Percentiles rank a stretch among this genome's conserved stretches.
Evolutionary conservation across 35 echinoderm and acorn worm genomes (phyloP).

Genomic region (Holothuria glaberrima): DNA sequence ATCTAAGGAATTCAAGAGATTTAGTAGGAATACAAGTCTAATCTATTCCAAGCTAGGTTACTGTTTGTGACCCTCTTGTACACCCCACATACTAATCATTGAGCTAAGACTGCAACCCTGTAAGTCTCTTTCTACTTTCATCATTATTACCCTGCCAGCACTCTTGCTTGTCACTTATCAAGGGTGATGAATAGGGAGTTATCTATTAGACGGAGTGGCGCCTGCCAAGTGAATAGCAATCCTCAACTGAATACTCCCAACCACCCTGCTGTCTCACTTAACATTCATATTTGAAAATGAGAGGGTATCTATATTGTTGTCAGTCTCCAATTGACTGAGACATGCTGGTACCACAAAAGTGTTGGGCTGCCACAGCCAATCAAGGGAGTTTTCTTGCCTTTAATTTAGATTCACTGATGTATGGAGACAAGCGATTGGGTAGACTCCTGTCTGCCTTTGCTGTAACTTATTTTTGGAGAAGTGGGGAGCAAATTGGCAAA

Average conservation of each 20-base stretch:
- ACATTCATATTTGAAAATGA: constrained; percentile 57
- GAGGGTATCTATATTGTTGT: constrained; percentile 33
- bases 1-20: too few species aligned
- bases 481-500: constrained; percentile 26
- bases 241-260: constrained; percentile 40
- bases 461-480: neutral
- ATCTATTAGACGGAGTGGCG: constrained; percentile 48
- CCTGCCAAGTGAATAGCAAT: constrained; percentile 50
- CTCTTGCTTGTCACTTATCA: constrained; percentile 47
- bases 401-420: constrained; percentile 42
- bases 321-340: constrained; percentile 56
- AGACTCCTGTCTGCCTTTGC: constrained; percentile 22
- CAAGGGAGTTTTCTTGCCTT: constrained; percentile 41
- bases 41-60: too few species aligned
- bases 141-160: constrained; percentile 19
- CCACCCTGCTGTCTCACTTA: constrained; percentile 52
- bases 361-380: constrained; percentile 46
- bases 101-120: neutral
- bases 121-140: neutral
- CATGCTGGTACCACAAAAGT: constrained; percentile 52
- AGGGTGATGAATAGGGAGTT: constrained; percentile 51
- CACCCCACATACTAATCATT: too few species aligned
- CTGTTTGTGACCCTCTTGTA: too few species aligned
- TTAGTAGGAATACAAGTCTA: too few species aligned
- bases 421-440: constrained; percentile 36